Evolutionary conservation across 2,888 invertebrate genomes (phyloP).

Genomic region (Drosophila barbarae): DNA sequence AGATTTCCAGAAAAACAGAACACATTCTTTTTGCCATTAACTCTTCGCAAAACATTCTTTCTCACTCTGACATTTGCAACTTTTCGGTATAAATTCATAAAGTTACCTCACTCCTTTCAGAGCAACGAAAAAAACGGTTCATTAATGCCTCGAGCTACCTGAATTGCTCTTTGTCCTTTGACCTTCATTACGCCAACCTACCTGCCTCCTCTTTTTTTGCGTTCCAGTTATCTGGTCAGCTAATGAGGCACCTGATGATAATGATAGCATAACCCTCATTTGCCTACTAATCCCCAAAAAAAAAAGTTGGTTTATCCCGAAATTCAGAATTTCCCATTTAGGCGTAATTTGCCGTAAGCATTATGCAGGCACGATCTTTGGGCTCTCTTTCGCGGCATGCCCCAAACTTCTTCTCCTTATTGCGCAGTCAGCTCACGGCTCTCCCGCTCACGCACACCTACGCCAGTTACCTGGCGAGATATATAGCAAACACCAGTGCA

Average conservation of each 20-base stretch:
- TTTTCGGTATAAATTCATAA: background rate
- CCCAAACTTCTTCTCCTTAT: slow-evolving; percentile 15
- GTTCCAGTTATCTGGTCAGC: slow-evolving; percentile 23
- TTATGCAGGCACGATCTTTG: slow-evolving; percentile 5
- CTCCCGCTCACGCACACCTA: slow-evolving; percentile 16
- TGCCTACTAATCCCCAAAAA: slow-evolving; percentile 15
- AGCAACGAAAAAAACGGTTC: slow-evolving; percentile 5
- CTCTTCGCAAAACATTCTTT: background rate
- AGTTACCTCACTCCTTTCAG: slow-evolving; percentile 20
- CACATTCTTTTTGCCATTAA: background rate
- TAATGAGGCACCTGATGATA: slow-evolving; percentile 46
- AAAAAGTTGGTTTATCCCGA: slow-evolving; percentile 10
- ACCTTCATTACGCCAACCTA: slow-evolving; percentile 27
- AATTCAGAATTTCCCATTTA: slow-evolving; percentile 11
- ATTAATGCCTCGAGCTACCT: slow-evolving; percentile 22
- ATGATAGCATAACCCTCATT: slow-evolving; percentile 15
- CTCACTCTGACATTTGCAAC: background rate
- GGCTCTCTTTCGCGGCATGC: background rate
- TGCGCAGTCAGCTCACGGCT: slow-evolving; percentile 24
- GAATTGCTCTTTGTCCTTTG: slow-evolving; percentile 1
- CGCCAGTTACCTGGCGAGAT: background rate
- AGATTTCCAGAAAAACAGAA: background rate
- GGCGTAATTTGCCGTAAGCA: slow-evolving; percentile 6
- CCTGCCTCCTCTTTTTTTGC: slow-evolving; percentile 11
- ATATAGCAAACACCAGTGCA: slow-evolving; percentile 38